phyloP scores from a whole-genome alignment of 2,113 vertebrate species.

The Mormyrus lacerda region DNA sequence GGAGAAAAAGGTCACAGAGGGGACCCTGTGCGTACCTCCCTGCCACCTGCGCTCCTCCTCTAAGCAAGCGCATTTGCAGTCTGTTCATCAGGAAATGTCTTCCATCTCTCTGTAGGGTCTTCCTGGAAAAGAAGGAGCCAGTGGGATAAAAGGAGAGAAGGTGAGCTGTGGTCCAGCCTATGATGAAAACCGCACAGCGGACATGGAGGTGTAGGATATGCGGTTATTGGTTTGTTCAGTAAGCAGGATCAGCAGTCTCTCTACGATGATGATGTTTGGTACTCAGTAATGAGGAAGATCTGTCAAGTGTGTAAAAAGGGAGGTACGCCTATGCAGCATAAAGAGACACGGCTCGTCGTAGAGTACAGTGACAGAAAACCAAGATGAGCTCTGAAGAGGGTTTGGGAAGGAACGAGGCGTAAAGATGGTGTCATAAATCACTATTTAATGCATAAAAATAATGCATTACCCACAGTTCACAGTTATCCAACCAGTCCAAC shows the following conservation, averaged over 20 bases:
- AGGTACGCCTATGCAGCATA: background rate
- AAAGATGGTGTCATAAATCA: background rate
- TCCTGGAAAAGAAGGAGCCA: conserved; percentile 53
- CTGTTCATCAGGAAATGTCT: conserved; percentile 46
- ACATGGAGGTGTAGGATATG: background rate
- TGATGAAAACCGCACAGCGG: background rate
- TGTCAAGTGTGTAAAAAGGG: background rate
- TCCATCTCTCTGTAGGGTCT: conserved; percentile 54
- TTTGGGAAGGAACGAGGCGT: background rate
- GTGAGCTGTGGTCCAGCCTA: conserved; percentile 39
- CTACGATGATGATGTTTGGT: background rate
- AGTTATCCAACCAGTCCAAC: background rate
- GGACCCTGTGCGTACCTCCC: conserved; percentile 64
- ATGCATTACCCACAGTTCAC: background rate
- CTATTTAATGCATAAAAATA: background rate
- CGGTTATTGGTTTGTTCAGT: background rate
- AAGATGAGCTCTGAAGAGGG: background rate
- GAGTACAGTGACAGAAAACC: background rate
- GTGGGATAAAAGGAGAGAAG: conserved; percentile 69
- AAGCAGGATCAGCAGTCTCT: background rate
- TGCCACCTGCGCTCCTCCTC: background rate
- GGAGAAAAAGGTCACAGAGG: conserved; percentile 67
- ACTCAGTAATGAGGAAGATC: background rate
- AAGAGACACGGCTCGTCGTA: background rate
- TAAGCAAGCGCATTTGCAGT: conserved; percentile 40